Conservation (phyloP, 2,797 vertebrate genomes). For the Muscicapa comitata region DNA sequence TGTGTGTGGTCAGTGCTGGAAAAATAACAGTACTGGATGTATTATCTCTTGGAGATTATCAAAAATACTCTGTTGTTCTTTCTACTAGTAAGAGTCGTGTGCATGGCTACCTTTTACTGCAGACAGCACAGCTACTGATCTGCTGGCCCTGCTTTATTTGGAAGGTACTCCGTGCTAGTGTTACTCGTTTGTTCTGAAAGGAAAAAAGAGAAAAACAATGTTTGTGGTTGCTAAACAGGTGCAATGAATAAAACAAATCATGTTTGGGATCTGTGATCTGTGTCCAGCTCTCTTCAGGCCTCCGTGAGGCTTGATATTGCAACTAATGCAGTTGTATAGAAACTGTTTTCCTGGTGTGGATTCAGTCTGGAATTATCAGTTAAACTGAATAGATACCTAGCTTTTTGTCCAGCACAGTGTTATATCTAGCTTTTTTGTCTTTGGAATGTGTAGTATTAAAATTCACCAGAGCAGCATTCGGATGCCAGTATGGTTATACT, state of each 20-base stretch:
- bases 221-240: not conserved
- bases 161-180: not conserved
- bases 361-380: not conserved
- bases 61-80: not conserved
- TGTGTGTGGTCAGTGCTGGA: not conserved
- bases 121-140: not conserved
- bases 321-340: not conserved
- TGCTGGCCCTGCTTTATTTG: not conserved
- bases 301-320: not conserved
- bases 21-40: not conserved
- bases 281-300: not conserved
- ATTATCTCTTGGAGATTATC: not conserved
- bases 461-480: rapidly evolving
- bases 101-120: not conserved
- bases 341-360: not conserved
- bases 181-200: not conserved
- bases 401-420: rapidly evolving
- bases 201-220: not conserved
- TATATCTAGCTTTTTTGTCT: not conserved
- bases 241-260: not conserved
- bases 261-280: not conserved
- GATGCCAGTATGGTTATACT: not conserved
- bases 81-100: rapidly evolving
- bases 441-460: not conserved
- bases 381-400: not conserved